Evolutionary conservation across 2,888 invertebrate species (phyloP).

Genomic region (Ditula angustiorana): DNA sequence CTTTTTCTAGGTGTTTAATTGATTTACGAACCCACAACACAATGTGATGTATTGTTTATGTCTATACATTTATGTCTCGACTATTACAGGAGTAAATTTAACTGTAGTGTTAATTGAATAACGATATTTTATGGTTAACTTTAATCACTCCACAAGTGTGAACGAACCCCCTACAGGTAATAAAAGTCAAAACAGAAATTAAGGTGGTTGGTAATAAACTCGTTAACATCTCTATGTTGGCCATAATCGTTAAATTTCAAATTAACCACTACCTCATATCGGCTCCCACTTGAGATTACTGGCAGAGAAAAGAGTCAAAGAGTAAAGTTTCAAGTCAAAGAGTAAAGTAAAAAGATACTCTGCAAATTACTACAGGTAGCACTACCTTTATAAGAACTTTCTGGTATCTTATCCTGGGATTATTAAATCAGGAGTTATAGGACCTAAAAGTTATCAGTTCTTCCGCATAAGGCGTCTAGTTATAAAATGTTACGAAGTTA

Average conservation of each 20-base stretch:
- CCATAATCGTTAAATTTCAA: slow-evolving; percentile 28
- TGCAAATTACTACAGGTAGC: background rate
- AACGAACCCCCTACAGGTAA: slow-evolving; percentile 8
- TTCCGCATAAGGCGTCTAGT: background rate
- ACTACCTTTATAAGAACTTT: background rate
- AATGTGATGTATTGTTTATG: no score
- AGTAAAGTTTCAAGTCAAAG: no score
- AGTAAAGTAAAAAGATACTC: background rate
- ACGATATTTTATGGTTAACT: slow-evolving; percentile 2
- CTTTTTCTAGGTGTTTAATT: no score
- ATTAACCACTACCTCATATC: slow-evolving; percentile 18
- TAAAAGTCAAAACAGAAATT: slow-evolving; percentile 18
- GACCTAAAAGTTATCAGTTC: background rate
- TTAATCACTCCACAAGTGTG: slow-evolving; percentile 10
- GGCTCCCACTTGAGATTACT: background rate
- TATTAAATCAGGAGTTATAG: background rate
- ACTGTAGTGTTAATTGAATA: slow-evolving; percentile 15
- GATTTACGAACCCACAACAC: no score
- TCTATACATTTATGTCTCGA: no score
- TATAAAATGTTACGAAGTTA: background rate
- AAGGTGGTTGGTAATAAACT: slow-evolving; percentile 41
- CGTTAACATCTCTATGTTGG: slow-evolving; percentile 42
- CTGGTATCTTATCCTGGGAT: background rate
- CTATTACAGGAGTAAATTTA: background rate
- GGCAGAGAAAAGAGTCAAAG: no score